Evolutionary conservation across 2,113 vertebrate genomes (phyloP).

Genomic region (Scopus umbretta): DNA sequence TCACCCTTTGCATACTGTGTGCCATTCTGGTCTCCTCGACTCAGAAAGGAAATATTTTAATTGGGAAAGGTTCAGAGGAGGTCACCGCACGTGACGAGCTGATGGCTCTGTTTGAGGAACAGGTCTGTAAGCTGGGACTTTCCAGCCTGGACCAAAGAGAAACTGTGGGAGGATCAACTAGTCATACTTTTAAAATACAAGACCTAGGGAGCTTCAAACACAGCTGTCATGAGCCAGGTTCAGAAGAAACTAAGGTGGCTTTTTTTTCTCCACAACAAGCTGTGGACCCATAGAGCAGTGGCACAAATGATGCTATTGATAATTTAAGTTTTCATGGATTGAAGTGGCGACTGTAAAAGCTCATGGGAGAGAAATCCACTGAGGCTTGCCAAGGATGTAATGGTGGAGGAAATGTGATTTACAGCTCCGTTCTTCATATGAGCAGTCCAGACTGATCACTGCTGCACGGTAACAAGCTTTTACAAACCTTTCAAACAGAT

Average conservation of each 20-base stretch:
- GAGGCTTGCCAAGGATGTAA: background rate
- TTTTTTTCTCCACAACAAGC: background rate
- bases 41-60: background rate
- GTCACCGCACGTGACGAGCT: background rate
- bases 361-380: background rate
- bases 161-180: background rate
- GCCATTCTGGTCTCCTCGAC: background rate
- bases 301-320: background rate
- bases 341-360: background rate
- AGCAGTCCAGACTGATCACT: background rate
- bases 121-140: background rate
- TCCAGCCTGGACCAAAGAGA: background rate
- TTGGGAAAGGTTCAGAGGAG: background rate
- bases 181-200: background rate
- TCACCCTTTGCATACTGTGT: background rate
- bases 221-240: background rate
- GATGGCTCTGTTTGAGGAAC: background rate
- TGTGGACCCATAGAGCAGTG: background rate
- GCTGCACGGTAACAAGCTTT: background rate
- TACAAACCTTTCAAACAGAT: background rate
- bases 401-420: background rate
- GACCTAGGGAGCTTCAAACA: background rate
- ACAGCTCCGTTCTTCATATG: background rate
- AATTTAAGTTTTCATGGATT: background rate
- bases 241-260: background rate